Percentiles rank a stretch among this genome's conserved stretches.
phyloP scores from a whole-genome alignment of 2,888 invertebrate genomes.

The Troglohyphantes excavatus region DNA sequence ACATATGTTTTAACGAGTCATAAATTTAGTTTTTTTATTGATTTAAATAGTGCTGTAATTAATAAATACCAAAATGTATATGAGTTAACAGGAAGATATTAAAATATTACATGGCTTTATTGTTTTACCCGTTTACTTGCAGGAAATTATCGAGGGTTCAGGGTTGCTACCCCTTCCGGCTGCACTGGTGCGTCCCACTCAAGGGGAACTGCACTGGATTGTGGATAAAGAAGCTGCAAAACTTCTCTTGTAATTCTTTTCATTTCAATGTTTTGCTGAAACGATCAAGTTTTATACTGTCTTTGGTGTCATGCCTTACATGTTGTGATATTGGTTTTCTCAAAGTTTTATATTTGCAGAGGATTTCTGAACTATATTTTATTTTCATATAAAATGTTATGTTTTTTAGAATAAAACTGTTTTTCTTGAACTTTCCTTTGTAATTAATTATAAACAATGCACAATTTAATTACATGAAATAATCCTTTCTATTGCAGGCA shows the following conservation, averaged over 20 bases:
- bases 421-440: neutral
- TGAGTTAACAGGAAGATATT: too few relatives aligned
- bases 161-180: slow-evolving; percentile 89
- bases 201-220: slow-evolving; percentile 87
- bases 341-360: slow-evolving; percentile 55
- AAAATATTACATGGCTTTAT: too few relatives aligned
- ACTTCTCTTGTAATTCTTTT: slow-evolving; percentile 32
- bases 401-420: slow-evolving; percentile 63
- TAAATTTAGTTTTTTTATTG: too few relatives aligned
- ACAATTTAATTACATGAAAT: too few relatives aligned
- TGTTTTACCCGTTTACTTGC: slow-evolving; percentile 79
- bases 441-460: too few relatives aligned
- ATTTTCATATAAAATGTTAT: slow-evolving; percentile 53
- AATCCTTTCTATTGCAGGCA: too few relatives aligned
- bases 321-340: slow-evolving; percentile 71
- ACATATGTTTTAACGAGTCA: too few relatives aligned
- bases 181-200: slow-evolving; percentile 87
- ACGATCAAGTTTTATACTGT: slow-evolving; percentile 33
- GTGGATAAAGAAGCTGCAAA: slow-evolving; percentile 83
- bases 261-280: neutral
- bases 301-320: slow-evolving; percentile 62
- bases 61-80: too few relatives aligned
- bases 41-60: too few relatives aligned
- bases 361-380: slow-evolving; percentile 50
- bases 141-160: slow-evolving; percentile 90